Percentiles rank a stretch among this genome's conserved stretches.
These are phyloP conservation scores for Epirrita christyi DNA, from an alignment of 2,888 invertebrate species.

Conservation along the genomic window DNA sequence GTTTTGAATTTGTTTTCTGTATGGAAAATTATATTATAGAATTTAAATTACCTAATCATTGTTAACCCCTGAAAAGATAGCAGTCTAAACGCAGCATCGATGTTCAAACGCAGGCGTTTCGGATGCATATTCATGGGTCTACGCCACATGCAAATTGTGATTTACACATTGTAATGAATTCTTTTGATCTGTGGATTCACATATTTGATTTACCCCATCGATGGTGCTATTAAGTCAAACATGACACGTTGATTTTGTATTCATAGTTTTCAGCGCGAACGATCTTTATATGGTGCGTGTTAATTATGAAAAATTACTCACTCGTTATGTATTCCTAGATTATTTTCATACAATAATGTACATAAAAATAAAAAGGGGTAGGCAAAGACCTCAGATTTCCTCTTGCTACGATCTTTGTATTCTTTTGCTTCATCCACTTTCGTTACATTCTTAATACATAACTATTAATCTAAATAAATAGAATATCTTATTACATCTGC, in stretches of 20 bases:
- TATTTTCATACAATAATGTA: too few species aligned
- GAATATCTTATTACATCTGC: too few species aligned
- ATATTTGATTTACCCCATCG: constrained; percentile 84
- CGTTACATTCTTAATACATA: too few species aligned
- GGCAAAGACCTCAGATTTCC: neutral
- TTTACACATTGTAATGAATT: constrained; percentile 85
- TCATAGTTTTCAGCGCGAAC: constrained; percentile 73
- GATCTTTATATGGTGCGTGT: constrained; percentile 59
- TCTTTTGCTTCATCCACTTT: too few species aligned
- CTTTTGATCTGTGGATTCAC: constrained; percentile 84
- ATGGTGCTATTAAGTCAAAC: constrained; percentile 68
- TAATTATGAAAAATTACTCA: constrained; percentile 47
- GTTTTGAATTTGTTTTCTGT: too few species aligned
- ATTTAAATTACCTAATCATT: too few species aligned
- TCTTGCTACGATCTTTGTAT: too few species aligned
- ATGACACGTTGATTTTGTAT: constrained; percentile 78
- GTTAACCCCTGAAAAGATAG: constrained; percentile 16
- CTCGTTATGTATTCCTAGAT: constrained; percentile 36
- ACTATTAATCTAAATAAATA: too few species aligned
- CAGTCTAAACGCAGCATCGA: constrained; percentile 65
- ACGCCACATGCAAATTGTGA: constrained; percentile 83
- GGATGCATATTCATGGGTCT: constrained; percentile 82
- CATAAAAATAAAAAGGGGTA: too few species aligned
- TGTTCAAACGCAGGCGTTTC: constrained; percentile 72
- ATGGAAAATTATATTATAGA: too few species aligned